Evolutionary conservation across 1,140 invertebrate genomes (phyloP).

Genomic region (Nixonia krombeini): DNA sequence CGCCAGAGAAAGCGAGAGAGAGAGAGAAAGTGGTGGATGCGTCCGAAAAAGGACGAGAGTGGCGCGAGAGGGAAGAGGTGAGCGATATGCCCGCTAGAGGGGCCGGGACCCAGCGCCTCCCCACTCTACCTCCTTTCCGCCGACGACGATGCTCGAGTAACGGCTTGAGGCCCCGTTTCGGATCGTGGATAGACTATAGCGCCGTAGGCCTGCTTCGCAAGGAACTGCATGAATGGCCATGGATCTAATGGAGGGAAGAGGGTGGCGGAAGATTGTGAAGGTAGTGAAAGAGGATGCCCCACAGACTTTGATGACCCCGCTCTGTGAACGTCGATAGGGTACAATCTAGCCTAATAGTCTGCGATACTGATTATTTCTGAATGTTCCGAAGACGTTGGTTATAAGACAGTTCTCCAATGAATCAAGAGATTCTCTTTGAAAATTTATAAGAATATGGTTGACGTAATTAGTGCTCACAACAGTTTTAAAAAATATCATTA

Average conservation of each 20-base stretch:
- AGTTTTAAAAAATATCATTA: too few relatives aligned
- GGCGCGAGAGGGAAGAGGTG: slow-evolving; percentile 44
- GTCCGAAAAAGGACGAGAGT: slow-evolving; percentile 6
- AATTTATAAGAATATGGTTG: too few relatives aligned
- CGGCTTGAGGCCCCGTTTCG: slow-evolving; percentile 49
- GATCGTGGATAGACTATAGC: slow-evolving; percentile 20
- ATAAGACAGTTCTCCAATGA: too few relatives aligned
- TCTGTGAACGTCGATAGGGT: slow-evolving; percentile 15
- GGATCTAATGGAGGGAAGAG: slow-evolving; percentile 36
- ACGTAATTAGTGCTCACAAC: too few relatives aligned
- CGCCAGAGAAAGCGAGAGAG: neutral
- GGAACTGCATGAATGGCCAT: slow-evolving; percentile 29
- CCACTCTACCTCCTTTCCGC: neutral
- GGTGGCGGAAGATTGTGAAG: slow-evolving; percentile 37
- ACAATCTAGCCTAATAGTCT: slow-evolving; percentile 35
- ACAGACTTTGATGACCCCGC: slow-evolving; percentile 43
- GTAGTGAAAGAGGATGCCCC: slow-evolving; percentile 40
- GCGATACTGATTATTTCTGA: slow-evolving; percentile 23
- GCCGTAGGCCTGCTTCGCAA: slow-evolving; percentile 4
- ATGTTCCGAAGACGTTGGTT: neutral
- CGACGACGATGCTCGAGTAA: too few relatives aligned
- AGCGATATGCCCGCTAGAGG: slow-evolving; percentile 19
- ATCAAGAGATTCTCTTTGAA: too few relatives aligned
- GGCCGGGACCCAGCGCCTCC: slow-evolving; percentile 10
- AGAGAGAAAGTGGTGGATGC: neutral